Base-by-base conservation (phyloP, 2,113 vertebrate species). In the Danionella cerebrum region DNA sequence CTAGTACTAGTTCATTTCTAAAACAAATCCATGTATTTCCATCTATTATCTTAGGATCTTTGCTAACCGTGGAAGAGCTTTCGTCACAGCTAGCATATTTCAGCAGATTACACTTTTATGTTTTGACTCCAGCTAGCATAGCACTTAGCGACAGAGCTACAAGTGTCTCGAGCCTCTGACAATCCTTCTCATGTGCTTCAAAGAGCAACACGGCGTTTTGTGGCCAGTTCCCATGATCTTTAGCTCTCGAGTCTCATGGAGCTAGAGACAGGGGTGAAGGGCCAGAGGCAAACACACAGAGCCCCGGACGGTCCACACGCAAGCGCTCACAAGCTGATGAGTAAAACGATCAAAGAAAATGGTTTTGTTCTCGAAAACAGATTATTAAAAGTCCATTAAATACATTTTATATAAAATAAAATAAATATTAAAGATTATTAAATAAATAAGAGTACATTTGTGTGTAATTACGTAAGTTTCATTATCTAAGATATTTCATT, bases 161-260 rank as follows among this genome's bases (percentile, higher is more conserved):
- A 25, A 60, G 16, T 0, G 11, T 48, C 48, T 63, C 18, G 18
- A 35, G 59, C 7, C 29, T 44, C 59, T 63, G 44, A 63, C 59
- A 48, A 44, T 29, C 27, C 53, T 44, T 38, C 33, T 42, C 24
- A 33, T 44, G 14, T 35, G 19, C 66, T 69, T 69, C 66, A 69
- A 58, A 69, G 66, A 16, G 27, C 29, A 22, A 33, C 8, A 38
- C 27, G 52, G 36, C 48, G 41, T 48, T 48, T 69, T 35, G 48
- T 29, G 42, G 27, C 38, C 22, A 21, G 12, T 55, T 68, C 65
- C 65, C 65, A 68, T 68, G 65, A 55, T 45, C 65, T 55, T 68
- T 57, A 42, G 36, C 57, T 67, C 21, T 21, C 19, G 5, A 33
- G 50, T 41, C 50, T 14, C 47, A 42, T 27, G 55, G 65, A 14